These are phyloP conservation scores for Melanaphis sacchari DNA, from an alignment of 1,140 invertebrate genomes.

Conservation along the genomic window DNA sequence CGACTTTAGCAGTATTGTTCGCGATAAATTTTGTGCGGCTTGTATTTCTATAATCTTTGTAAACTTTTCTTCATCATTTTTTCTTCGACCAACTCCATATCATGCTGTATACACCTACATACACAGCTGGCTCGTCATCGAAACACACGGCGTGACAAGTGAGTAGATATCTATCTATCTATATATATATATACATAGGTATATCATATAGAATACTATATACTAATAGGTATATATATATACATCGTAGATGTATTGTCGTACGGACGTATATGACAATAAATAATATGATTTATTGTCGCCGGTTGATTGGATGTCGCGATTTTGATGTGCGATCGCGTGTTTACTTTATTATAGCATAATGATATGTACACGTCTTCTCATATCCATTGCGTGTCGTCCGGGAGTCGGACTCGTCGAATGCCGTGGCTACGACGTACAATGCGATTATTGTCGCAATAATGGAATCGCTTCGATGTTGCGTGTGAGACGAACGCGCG, in stretches of 20 bases:
- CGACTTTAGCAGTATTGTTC: too few relatives aligned
- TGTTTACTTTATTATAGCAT: neutral
- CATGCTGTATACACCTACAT: too few relatives aligned
- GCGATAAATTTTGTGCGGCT: too few relatives aligned
- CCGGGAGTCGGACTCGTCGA: neutral
- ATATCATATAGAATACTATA: too few relatives aligned
- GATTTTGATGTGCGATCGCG: neutral
- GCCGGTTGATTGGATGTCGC: conserved; percentile 13
- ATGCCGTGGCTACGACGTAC: neutral
- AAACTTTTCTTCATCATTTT: neutral
- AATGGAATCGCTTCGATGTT: conserved; percentile 19
- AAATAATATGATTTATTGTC: conserved; percentile 5
- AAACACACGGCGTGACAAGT: neutral
- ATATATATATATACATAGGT: too few relatives aligned
- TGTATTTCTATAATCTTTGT: too few relatives aligned
- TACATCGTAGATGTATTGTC: neutral
- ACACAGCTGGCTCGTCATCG: neutral
- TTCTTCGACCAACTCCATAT: too few relatives aligned
- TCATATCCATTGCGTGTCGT: neutral
- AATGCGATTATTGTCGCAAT: neutral
- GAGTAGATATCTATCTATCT: too few relatives aligned
- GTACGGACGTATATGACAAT: neutral
- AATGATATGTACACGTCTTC: neutral
- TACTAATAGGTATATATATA: too few relatives aligned
- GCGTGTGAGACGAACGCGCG: neutral